Base-by-base conservation (phyloP, 2,888 invertebrate genomes). In the Cryptus viduatorius region DNA sequence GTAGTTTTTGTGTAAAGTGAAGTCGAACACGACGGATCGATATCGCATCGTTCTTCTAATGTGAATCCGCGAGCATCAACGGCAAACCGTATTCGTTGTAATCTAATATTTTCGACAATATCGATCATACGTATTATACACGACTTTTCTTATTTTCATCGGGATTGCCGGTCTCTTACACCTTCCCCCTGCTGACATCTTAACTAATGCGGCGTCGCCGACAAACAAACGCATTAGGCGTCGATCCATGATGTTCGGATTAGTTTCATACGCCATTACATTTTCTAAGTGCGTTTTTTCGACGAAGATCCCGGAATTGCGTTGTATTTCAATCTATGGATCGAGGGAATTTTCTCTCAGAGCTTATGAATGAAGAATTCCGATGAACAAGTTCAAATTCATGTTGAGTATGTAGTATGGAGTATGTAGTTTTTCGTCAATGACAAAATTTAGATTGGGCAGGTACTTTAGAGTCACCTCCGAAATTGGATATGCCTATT, bases 391-490 rank as follows among this genome's bases (percentile, higher is more conserved):
- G 7, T 37, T 37, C 5, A 37, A 37, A 37, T 37, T 37, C 8
- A 37, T 37, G 5, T 37, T 37, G 37, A 24, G 24, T 24, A 24
- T 24, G 24, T 24, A 24, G 24, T 24, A 1, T 24, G 24, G n/a
- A n/a, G n/a, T 46, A n/a, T 67, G 24, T 37, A 16, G 67, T 37
- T 31, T 31, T 31, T 64, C 31, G 64, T 64, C 4, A 64, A 37
- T 64, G 64, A 37, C 31, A 10, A 64, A 31, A 64, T 8, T 64
- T 37, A 64, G 12, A 64, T 64, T 7, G 14, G 29, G 46, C 48
- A 67, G 48, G 67, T 67, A 67, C 65, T 65, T 65, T 65, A 5
- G 67, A 67, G 37, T 46, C 67, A 24, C 67, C 67, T 29, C 29
- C 46, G 67, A 48, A 46, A 67, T 29, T 67, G 12, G 67, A 67